Conservation (phyloP, 2,888 invertebrate species). For the Lasioglossum lativentre region DNA sequence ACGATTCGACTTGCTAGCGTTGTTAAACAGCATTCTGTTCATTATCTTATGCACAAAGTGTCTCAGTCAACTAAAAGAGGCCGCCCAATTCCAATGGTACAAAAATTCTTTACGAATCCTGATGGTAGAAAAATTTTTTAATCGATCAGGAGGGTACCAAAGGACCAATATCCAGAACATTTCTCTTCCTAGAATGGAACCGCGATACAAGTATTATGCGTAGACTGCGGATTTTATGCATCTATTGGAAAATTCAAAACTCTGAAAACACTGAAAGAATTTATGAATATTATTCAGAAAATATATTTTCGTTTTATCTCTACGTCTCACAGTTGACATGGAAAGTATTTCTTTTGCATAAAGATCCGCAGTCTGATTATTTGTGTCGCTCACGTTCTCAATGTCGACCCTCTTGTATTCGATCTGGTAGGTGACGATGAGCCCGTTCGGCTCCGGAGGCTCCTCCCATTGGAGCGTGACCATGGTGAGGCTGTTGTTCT, state of each 20-base stretch:
- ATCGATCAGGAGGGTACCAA: background rate
- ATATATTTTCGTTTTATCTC: background rate
- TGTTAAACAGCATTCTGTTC: background rate
- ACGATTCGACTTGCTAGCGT: too few species aligned
- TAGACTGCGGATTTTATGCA: too few species aligned
- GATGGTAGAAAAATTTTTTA: background rate
- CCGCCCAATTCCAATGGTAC: background rate
- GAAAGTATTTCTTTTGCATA: background rate
- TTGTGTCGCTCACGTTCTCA: conserved; percentile 86
- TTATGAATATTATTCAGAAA: background rate
- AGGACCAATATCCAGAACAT: background rate
- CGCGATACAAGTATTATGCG: background rate
- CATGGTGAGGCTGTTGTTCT: conserved; percentile 85
- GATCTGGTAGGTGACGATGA: conserved; percentile 93
- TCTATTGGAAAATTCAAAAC: too few species aligned
- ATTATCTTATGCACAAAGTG: background rate
- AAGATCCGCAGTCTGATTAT: background rate
- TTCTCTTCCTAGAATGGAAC: background rate
- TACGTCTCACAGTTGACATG: background rate
- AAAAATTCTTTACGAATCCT: too few species aligned
- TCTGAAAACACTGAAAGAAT: background rate
- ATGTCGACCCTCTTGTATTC: conserved; percentile 90
- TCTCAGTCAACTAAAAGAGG: background rate
- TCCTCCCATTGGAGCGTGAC: conserved; percentile 92
- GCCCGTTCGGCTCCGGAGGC: conserved; percentile 94